Conservation (phyloP, 2,113 vertebrate genomes). For the Sebastes schlegelii region DNA sequence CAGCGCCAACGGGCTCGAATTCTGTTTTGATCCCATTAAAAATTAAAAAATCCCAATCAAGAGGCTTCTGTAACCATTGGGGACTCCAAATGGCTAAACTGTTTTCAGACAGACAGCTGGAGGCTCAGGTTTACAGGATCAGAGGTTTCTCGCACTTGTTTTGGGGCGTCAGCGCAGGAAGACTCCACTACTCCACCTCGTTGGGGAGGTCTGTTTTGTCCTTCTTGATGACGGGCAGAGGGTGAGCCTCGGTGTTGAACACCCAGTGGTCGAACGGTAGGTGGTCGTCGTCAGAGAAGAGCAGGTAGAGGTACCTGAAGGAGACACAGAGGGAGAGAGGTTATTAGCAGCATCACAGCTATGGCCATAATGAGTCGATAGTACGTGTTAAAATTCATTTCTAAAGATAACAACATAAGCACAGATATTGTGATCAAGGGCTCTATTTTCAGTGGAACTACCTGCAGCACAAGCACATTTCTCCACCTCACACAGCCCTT, state of each 20-base stretch:
- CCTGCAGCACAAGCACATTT: not conserved
- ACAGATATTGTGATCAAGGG: not conserved
- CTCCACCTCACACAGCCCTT: too few species aligned
- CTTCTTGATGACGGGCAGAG: slow-evolving; percentile 90
- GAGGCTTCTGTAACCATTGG: slow-evolving; percentile 29
- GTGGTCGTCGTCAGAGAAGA: slow-evolving; percentile 98
- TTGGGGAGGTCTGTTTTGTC: slow-evolving; percentile 75
- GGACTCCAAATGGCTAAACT: slow-evolving; percentile 14
- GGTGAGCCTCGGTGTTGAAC: slow-evolving; percentile 98
- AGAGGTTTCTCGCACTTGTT: slow-evolving; percentile 38
- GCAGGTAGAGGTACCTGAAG: slow-evolving; percentile 92
- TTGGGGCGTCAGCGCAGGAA: not conserved
- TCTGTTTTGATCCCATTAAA: slow-evolving; percentile 38
- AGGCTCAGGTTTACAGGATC: slow-evolving; percentile 73
- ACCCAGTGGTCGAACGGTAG: slow-evolving; percentile 96
- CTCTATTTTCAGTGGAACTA: not conserved
- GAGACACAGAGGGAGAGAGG: not conserved
- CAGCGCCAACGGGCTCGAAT: not conserved
- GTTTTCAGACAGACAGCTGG: slow-evolving; percentile 50
- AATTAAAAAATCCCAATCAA: slow-evolving; percentile 26
- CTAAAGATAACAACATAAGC: not conserved
- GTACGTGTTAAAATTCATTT: not conserved
- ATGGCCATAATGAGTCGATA: not conserved
- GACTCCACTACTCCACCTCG: slow-evolving; percentile 75
- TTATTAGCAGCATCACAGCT: not conserved